Evolutionary conservation across 2,113 vertebrate species (phyloP), one percentile per base, ranked within the genome.

Genomic region (Hydrolagus affinis): DNA sequence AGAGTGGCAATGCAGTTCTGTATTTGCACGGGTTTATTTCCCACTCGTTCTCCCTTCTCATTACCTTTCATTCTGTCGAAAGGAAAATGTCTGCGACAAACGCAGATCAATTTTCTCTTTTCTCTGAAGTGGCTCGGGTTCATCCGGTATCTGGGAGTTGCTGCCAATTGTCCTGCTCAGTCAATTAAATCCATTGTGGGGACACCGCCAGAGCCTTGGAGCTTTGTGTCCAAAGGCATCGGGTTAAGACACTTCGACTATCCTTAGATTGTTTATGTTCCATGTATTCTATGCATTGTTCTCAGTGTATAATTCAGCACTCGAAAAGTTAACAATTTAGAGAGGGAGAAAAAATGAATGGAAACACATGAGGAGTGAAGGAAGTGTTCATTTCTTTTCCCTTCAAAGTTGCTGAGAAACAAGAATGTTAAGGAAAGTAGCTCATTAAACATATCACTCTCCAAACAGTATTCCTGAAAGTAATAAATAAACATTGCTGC

Each of bases 401-500:
- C 23, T 97, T 97, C 96, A 95, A 95, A 95, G 93, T 93, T 92
- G 93, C 93, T 44, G 70, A 28, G 69, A 30, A 74, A 94, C 44
- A 95, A 94, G 91, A 90, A 90, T 93, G 91, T 94, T 94, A 94
- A 93, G 93, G 91, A 93, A 94, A 92, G 90, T 90, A 93, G 91
- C 94, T 95, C 93, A 92, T 91, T 89, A 93, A 92, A 92, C 92
- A 93, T 91, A 92, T 92, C 93, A 94, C 94, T 94, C n/a, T 62
- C n/a, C 15, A 68, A 83, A 30, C 78, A 14, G 19, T 83, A 83
- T 32, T 19, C 64, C 60, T 32, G 66, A 68, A 64, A 83, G 64
- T 88, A 91, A 89, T 90, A 88, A 91, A 92, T 91, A 92, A 94
- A 89, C 88, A 92, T 89, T 88, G 90, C 88, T 88, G 88, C 89